Evolutionary conservation across 1,140 invertebrate genomes (phyloP).

Genomic region (Scaptomyza montana): DNA sequence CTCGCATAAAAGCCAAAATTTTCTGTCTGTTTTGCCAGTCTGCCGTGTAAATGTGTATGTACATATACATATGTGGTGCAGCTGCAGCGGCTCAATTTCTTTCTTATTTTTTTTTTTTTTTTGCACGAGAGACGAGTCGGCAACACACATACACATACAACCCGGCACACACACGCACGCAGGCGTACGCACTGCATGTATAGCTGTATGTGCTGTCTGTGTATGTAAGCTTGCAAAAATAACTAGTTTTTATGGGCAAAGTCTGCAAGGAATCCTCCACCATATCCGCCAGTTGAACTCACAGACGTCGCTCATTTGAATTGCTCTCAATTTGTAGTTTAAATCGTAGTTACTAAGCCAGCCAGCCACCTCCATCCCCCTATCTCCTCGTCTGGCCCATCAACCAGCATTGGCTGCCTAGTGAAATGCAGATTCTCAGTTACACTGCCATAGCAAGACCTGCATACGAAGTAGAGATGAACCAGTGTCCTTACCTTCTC

Average conservation of each 20-base stretch:
- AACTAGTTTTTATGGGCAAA: conserved; percentile 62
- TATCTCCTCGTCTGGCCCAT: neutral
- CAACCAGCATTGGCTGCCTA: conserved; percentile 8
- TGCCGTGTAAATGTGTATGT: conserved; percentile 2
- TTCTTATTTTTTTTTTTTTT: neutral
- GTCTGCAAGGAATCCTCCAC: conserved; percentile 48
- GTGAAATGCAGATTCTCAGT: conserved; percentile 34
- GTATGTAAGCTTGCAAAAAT: conserved; percentile 46
- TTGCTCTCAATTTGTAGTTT: conserved; percentile 52
- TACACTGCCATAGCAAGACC: neutral
- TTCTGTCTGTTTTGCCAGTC: conserved; percentile 2
- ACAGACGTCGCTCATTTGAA: conserved; percentile 44
- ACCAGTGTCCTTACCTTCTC: neutral
- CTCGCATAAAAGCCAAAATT: conserved; percentile 7
- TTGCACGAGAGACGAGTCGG: conserved; percentile 15
- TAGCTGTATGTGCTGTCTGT: conserved; percentile 3
- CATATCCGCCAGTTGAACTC: conserved; percentile 24
- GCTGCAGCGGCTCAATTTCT: conserved; percentile 20
- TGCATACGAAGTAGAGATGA: conserved; percentile 17
- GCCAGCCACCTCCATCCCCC: neutral
- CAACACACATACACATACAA: conserved; percentile 23
- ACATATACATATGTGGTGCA: conserved; percentile 3
- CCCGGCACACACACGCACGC: conserved; percentile 14
- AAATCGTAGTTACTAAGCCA: conserved; percentile 28
- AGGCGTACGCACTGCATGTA: conserved; percentile 2